phyloP scores from a whole-genome alignment of 2,113 vertebrate genomes.

The Zosterops pallidus region DNA sequence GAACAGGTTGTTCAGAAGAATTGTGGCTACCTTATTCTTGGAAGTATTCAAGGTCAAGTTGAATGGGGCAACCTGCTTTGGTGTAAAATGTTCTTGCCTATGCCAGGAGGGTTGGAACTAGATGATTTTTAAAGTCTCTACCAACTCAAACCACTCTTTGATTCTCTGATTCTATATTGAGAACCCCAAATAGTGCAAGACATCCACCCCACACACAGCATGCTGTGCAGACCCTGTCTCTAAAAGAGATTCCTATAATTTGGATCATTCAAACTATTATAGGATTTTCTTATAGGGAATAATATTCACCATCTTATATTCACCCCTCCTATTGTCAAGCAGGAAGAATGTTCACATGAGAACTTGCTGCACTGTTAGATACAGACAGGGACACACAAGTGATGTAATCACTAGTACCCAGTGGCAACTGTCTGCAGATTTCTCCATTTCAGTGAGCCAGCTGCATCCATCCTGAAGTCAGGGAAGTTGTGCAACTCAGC shows the following conservation, averaged over 20 bases:
- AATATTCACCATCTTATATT: background rate
- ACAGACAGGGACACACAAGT: background rate
- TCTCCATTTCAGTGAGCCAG: background rate
- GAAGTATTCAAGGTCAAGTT: background rate
- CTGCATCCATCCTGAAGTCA: too few species aligned
- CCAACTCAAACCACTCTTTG: background rate
- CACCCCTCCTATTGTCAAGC: background rate
- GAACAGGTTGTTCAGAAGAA: background rate
- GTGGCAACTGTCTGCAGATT: too few species aligned
- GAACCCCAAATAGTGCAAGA: background rate
- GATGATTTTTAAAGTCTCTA: background rate
- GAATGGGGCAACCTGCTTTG: background rate
- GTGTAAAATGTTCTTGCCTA: background rate
- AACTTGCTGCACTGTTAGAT: background rate
- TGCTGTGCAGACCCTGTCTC: background rate
- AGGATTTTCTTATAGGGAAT: background rate
- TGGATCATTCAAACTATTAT: background rate
- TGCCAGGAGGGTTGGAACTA: background rate
- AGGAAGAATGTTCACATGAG: background rate
- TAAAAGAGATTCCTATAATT: background rate
- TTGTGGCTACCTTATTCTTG: background rate
- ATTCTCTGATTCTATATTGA: background rate
- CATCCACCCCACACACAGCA: background rate
- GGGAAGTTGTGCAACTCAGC: background rate
- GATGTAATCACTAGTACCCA: background rate